Evolutionary conservation across 2,113 vertebrate genomes (phyloP), one percentile per base, ranked within the genome.

Genomic region (Corythornis cristatus): DNA sequence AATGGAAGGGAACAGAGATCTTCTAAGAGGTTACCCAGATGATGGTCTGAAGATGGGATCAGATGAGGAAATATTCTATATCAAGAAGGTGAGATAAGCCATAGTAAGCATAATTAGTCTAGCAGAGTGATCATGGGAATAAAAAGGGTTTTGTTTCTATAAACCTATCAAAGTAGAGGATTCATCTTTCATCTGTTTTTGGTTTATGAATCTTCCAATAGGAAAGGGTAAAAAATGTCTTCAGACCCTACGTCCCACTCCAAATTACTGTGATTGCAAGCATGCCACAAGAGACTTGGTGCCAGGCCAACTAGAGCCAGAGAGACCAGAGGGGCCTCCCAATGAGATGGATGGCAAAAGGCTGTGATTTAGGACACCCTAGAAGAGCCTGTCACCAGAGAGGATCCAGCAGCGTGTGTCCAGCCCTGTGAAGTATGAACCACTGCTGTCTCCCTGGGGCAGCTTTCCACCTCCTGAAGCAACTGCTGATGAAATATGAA

Each of bases 281-380:
- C 76, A 81, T 15, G 16, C 10, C 23, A 48, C 25, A 51, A 53
- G 35, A 21, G 3, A 20, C 21, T n/a, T 0, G 0, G 53, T 22
- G n/a, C 19, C 11, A 53, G 54, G 51, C 23, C 60, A 62, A 80
- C 8, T 3, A 22, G 29, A 48, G 82, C 54, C 33, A 61, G 37
- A 33, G n/a, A 15, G 28, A 46, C 13, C 7, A 3, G 46, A 21
- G 19, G 46, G 10, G 51, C 37, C 37, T 60, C 25, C 18, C 29
- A 48, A 8, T 17, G 17, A 1, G 3, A 28, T 14, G 4, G 40
- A n/a, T 3, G 8, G 54, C 10, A 33, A n/a, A 48, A 42, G 42
- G 60, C 19, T 12, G 25, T 8, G 53, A 46, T 25, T 42, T 45
- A 11, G 26, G 48, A 46, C 26, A 31, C 8, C 48, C 19, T 3